Conservation (phyloP, 1,140 invertebrate species). For the Archivesica marissinica region DNA sequence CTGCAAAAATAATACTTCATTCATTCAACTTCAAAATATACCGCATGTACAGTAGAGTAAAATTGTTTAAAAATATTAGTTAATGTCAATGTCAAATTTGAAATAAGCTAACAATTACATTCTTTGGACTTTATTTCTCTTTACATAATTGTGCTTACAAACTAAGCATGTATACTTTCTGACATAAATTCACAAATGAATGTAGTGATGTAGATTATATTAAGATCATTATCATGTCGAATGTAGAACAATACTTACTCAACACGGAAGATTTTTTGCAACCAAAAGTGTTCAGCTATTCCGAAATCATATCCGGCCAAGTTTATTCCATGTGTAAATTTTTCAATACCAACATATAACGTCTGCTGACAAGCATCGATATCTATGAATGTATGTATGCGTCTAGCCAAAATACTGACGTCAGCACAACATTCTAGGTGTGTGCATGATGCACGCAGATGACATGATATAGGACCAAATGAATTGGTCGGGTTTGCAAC, state of each 20-base stretch:
- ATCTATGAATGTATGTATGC: background rate
- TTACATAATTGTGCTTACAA: too few species aligned
- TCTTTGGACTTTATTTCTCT: too few species aligned
- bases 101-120: too few species aligned
- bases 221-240: too few species aligned
- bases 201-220: background rate
- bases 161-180: too few species aligned
- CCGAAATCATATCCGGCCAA: slow-evolving; percentile 39
- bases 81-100: too few species aligned
- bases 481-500: background rate
- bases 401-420: background rate
- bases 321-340: slow-evolving; percentile 3
- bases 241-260: slow-evolving; percentile 27
- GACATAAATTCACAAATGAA: background rate
- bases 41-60: too few species aligned
- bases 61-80: too few species aligned
- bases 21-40: too few species aligned
- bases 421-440: slow-evolving; percentile 31
- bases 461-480: background rate
- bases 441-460: slow-evolving; percentile 15
- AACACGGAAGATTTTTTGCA: slow-evolving; percentile 12
- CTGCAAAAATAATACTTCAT: slow-evolving; percentile 19
- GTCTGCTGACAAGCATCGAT: slow-evolving; percentile 32
- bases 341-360: slow-evolving; percentile 41
- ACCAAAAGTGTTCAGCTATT: slow-evolving; percentile 23